Conservation (phyloP, 2,888 invertebrate species). For the Sesia apiformis region DNA sequence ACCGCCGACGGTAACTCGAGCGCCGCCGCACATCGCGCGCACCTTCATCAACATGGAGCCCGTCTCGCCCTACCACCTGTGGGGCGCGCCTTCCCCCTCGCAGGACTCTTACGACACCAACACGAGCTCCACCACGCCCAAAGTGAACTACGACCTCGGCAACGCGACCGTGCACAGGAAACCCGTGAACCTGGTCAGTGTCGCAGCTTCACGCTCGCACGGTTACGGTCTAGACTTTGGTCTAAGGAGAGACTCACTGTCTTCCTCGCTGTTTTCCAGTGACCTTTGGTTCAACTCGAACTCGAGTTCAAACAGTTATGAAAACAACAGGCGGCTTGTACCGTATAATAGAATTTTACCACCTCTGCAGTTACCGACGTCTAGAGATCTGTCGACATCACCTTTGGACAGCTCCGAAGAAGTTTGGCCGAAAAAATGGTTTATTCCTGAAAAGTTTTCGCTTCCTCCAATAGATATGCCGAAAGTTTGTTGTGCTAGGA, state of each 20-base stretch:
- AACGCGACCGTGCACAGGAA: constrained; percentile 27
- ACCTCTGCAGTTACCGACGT: constrained; percentile 42
- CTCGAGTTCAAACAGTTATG: constrained; percentile 24
- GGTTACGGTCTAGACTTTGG: constrained; percentile 23
- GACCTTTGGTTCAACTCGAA: constrained; percentile 42
- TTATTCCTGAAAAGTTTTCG: constrained; percentile 19
- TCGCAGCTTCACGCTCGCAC: constrained; percentile 13
- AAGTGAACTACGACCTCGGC: constrained; percentile 23
- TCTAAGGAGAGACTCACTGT: constrained; percentile 26
- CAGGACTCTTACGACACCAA: constrained; percentile 10
- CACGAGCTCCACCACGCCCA: constrained; percentile 6
- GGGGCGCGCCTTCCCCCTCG: constrained; percentile 17
- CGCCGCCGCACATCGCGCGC: constrained; percentile 29
- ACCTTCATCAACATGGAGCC: constrained; percentile 40
- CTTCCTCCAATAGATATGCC: constrained; percentile 34
- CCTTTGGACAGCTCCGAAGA: constrained; percentile 28
- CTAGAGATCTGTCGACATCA: constrained; percentile 18
- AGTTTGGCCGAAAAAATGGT: constrained; percentile 34
- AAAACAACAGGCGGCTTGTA: constrained; percentile 26
- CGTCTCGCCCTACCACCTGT: constrained; percentile 6
- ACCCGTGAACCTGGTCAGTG: constrained; percentile 25
- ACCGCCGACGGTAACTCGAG: constrained; percentile 31
- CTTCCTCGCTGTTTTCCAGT: constrained; percentile 40
- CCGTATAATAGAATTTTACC: constrained; percentile 44
- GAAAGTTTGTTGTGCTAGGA: constrained; percentile 9